Base-by-base conservation (phyloP, 2,113 vertebrate genomes). In the Casuarius casuarius region DNA sequence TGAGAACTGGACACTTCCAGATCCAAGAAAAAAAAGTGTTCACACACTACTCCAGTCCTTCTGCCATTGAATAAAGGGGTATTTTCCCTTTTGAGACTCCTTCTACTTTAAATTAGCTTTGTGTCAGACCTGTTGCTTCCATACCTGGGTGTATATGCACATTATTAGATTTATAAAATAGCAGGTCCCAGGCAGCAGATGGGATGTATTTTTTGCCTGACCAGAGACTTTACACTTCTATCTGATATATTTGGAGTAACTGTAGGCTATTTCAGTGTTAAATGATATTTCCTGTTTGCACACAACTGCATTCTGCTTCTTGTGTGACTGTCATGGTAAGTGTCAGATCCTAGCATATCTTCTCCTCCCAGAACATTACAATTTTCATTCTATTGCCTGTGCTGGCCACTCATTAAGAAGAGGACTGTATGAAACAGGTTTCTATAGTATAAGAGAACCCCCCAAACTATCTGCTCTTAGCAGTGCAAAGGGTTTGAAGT, bases 111-210 rank as follows among this genome's bases (percentile, higher is more conserved):
- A 72, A 56, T 44, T 68, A 23, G 1, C 33, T 83, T 87, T 68
- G 13, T 9, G 5, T 35, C 0, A 0, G 35, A 16, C 9, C 38
- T 25, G 23, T 29, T 74, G 38, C 31, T 42, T 40, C 40, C 17
- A 23, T 31, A 56, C 13, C 52, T 58, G 20, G 33, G 29, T 58
- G 20, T 74, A 40, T 38, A 31, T 21, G 13, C 35, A 31, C 14
- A 5, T 33, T 22, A 42, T 22, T 33, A 51, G 9, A 56, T 52
- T 33, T 11, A 25, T 42, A 33, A 13, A 74, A 40, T 15, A 6
- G 51, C 10, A 56, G 25, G 68, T 71, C 18, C 48, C 48, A 35
- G 22, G 48, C 46, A 71, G 33, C 68, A 26, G 52, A 42, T 31
- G 38, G 72, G 20, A 26, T 11, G 26, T 44, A 20, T 58, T 58